Base-by-base conservation (phyloP, 2,113 vertebrate genomes). In the Dicrurus megarhynchus region DNA sequence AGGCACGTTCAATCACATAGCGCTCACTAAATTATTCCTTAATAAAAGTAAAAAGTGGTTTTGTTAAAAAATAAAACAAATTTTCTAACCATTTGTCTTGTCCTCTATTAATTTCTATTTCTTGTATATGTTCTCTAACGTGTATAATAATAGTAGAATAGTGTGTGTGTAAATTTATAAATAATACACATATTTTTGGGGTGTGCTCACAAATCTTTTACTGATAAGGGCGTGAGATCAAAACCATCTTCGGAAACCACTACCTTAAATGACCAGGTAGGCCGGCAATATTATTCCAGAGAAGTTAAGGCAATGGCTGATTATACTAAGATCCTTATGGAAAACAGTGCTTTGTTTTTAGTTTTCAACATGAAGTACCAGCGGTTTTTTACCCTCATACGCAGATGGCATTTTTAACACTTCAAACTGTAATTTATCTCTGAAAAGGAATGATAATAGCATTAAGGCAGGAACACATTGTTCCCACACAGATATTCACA, bases 151-250 rank as follows among this genome's bases (percentile, higher is more conserved):
- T 11, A 80, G 15, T 19, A 47, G 22, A 55, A 11, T 4, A 33
- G 5, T 30, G 33, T 19, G 47, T 15, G 8, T 16, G 8, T 14
- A 53, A 63, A 49, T 37, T 69, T 50, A 42, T 47, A 39, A 35
- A 79, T 27, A 52, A 60, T 32, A 61, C 3, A 37, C 4, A 6
- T 33, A 24, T 71, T 67, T 64, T 8, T 30, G 10, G 11, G 5
- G 9, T 6, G 1, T 49, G 32, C 44, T 68, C 42, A 84, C 63
- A 71, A 57, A 49, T 57, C 32, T 86, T 71, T n/a, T 39, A 37
- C n/a, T 35, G 42, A 16, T 22, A 80, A 80, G 10, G 16, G 16
- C 3, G 0, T 6, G 5, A 49, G 18, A 84, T 8, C 1, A 57
- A 82, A 92, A 60, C 16, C 27, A 24, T 28, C 20, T 90, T 67